phyloP scores from a whole-genome alignment of 2,888 invertebrate species.

The Lagria hirta region DNA sequence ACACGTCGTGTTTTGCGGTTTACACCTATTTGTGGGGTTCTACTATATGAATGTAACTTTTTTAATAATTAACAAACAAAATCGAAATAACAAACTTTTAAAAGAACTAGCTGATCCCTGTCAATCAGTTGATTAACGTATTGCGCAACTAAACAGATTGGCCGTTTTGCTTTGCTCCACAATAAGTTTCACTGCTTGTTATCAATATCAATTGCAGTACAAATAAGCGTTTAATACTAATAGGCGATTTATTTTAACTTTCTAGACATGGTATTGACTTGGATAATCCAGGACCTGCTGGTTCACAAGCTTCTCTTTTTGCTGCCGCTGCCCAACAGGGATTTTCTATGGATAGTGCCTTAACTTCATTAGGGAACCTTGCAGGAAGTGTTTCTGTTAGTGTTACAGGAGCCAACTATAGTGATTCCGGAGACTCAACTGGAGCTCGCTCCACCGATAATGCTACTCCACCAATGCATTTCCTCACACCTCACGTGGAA shows the following conservation, averaged over 20 bases:
- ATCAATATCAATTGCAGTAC: too few species aligned
- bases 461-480: conserved; percentile 88
- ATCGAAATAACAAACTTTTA: too few species aligned
- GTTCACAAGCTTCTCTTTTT: conserved; percentile 73
- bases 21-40: too few species aligned
- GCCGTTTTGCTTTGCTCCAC: too few species aligned
- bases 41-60: too few species aligned
- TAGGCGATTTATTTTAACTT: conserved; percentile 4
- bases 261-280: conserved; percentile 83
- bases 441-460: conserved; percentile 81
- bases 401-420: conserved; percentile 67
- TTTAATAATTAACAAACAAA: too few species aligned
- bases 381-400: conserved; percentile 61
- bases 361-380: conserved; percentile 61
- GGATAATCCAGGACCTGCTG: conserved; percentile 84
- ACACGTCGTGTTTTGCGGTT: too few species aligned
- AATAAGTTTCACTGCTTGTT: too few species aligned
- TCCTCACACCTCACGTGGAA: conserved; percentile 87
- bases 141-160: too few species aligned
- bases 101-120: too few species aligned
- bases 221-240: too few species aligned
- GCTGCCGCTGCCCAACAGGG: conserved; percentile 61
- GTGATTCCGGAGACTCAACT: conserved; percentile 82
- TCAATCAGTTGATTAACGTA: too few species aligned
- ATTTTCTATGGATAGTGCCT: conserved; percentile 52